A percentile compares a stretch with the other conserved stretches of the same genome.
Evolutionary conservation across 2,113 vertebrate species (phyloP).

Genomic region (Acanthisitta chloris): DNA sequence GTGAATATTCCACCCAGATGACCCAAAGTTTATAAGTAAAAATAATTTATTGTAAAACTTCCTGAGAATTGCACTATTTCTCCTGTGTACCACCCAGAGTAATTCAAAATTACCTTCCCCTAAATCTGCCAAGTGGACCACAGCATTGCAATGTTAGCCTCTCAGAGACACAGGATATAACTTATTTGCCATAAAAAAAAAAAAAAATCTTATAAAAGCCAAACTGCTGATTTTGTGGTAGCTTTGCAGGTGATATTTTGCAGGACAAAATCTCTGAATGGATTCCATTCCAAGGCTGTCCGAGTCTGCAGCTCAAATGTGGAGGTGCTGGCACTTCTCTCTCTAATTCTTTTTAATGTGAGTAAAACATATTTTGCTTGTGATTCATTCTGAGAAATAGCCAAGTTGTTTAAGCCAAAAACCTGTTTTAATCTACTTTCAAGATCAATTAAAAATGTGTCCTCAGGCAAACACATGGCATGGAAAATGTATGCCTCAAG

Average conservation of each 20-base stretch:
- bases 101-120: too few relatives aligned
- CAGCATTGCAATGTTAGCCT: too few relatives aligned
- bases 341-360: background rate
- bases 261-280: background rate
- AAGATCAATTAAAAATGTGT: constrained; percentile 53
- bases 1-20: too few relatives aligned
- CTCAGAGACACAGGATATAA: background rate
- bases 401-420: constrained; percentile 30
- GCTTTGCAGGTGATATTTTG: background rate
- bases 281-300: background rate
- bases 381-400: constrained; percentile 26
- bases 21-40: too few relatives aligned
- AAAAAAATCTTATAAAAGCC: background rate
- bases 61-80: too few relatives aligned
- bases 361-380: constrained; percentile 39
- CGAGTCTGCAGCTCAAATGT: background rate
- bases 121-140: too few relatives aligned
- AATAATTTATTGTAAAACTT: too few relatives aligned
- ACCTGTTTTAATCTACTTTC: constrained; percentile 10
- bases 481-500: background rate
- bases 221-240: background rate
- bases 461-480: background rate
- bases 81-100: too few relatives aligned
- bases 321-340: background rate
- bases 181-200: background rate